Conservation (phyloP, 1,140 invertebrate genomes). For the Druon quercuslanigerum region DNA sequence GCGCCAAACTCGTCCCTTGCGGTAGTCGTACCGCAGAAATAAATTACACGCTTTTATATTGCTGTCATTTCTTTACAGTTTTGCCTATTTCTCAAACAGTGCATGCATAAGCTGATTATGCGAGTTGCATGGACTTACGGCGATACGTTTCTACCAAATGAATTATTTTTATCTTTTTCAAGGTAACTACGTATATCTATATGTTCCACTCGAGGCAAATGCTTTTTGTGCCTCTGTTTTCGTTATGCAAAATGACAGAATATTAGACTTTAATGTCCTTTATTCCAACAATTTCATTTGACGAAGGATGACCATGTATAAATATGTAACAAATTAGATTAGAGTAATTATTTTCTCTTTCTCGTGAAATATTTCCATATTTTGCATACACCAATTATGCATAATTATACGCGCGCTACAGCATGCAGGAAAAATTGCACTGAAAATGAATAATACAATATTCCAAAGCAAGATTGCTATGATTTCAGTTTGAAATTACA, state of each 20-base stretch:
- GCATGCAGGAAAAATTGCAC: too few species aligned
- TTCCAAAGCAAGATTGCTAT: too few species aligned
- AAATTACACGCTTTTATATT: slow-evolving; percentile 28
- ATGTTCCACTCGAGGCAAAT: not conserved
- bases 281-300: too few species aligned
- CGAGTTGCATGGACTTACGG: slow-evolving; percentile 4
- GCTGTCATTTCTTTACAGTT: slow-evolving; percentile 13
- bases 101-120: slow-evolving; percentile 27
- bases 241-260: not conserved
- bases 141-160: slow-evolving; percentile 17
- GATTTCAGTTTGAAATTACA: too few species aligned
- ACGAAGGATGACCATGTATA: too few species aligned
- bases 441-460: too few species aligned
- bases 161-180: slow-evolving; percentile 17
- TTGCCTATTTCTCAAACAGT: slow-evolving; percentile 7
- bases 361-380: too few species aligned
- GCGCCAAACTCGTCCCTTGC: slow-evolving; percentile 58
- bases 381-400: too few species aligned
- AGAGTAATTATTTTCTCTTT: too few species aligned
- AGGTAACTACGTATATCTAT: not conserved
- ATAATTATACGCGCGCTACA: too few species aligned
- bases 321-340: too few species aligned
- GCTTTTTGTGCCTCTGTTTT: not conserved
- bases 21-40: slow-evolving; percentile 30
- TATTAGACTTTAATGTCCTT: too few species aligned